Conservation (phyloP, 2,113 vertebrate genomes). For the Gopherus evgoodei region DNA sequence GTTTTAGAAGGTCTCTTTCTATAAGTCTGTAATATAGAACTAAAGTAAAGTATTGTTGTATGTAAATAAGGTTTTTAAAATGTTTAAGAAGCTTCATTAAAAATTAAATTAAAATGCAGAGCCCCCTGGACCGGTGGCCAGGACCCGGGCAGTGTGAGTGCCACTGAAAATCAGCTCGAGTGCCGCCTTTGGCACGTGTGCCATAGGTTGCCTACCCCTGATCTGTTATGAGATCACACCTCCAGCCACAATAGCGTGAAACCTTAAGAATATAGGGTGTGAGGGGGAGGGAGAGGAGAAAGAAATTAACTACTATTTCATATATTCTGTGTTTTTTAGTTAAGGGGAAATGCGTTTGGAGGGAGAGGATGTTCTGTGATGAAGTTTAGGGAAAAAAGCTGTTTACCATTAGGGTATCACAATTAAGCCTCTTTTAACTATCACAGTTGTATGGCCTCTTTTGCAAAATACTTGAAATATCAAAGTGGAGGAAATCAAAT, state of each 20-base stretch:
- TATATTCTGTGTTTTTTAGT: background rate
- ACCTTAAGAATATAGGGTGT: background rate
- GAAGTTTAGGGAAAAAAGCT: background rate
- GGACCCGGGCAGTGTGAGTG: too few relatives aligned
- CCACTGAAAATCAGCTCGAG: too few relatives aligned
- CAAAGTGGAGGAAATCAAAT: background rate
- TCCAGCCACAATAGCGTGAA: background rate
- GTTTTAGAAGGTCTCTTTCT: too few relatives aligned
- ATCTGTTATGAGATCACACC: background rate
- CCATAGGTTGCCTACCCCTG: too few relatives aligned
- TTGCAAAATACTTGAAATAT: background rate
- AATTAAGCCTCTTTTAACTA: background rate
- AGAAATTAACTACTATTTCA: background rate
- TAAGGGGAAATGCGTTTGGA: background rate
- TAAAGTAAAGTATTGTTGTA: too few relatives aligned
- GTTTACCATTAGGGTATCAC: background rate
- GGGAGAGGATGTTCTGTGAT: background rate
- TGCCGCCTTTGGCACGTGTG: too few relatives aligned
- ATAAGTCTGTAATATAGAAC: too few relatives aligned
- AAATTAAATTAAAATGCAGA: too few relatives aligned
- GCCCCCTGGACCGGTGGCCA: too few relatives aligned
- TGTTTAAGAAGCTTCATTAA: too few relatives aligned
- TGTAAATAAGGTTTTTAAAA: too few relatives aligned
- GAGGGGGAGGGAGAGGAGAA: background rate
- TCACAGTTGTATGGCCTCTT: background rate